Percentiles rank a stretch among this genome's conserved stretches.
Conservation (phyloP, 2,888 invertebrate species). For the Atrina japonica region DNA sequence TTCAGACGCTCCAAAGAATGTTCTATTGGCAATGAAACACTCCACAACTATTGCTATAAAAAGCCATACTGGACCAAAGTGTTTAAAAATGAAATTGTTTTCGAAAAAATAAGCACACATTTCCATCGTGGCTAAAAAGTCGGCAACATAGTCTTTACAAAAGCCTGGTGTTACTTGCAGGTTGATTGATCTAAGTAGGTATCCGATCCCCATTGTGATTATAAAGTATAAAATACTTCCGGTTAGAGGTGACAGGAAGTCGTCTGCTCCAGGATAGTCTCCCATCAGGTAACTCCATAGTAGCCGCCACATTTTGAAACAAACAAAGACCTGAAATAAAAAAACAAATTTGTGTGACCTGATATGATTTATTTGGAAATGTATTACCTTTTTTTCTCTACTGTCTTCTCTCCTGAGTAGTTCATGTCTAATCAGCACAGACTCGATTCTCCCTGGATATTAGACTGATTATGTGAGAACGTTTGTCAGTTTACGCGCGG, state of each 20-base stretch:
- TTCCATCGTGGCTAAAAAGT: constrained; percentile 72
- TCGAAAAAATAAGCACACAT: constrained; percentile 76
- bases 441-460: no score
- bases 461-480: no score
- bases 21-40: constrained; percentile 68
- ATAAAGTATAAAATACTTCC: constrained; percentile 69
- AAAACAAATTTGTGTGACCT: no score
- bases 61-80: constrained; percentile 70
- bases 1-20: constrained; percentile 71
- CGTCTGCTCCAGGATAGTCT: constrained; percentile 51
- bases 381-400: no score
- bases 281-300: constrained; percentile 32
- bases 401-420: no score
- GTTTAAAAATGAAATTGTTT: constrained; percentile 72
- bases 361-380: no score
- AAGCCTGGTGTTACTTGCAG: constrained; percentile 51
- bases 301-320: constrained; percentile 31
- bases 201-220: constrained; percentile 64
- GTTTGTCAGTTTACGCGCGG: no score
- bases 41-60: constrained; percentile 67
- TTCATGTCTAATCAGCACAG: no score
- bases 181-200: constrained; percentile 60
- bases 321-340: no score
- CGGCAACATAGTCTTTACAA: constrained; percentile 59
- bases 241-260: constrained; percentile 65